These are phyloP conservation scores for Scaptomyza flava DNA, from an alignment of 2,888 invertebrate genomes.

Conservation along the genomic window DNA sequence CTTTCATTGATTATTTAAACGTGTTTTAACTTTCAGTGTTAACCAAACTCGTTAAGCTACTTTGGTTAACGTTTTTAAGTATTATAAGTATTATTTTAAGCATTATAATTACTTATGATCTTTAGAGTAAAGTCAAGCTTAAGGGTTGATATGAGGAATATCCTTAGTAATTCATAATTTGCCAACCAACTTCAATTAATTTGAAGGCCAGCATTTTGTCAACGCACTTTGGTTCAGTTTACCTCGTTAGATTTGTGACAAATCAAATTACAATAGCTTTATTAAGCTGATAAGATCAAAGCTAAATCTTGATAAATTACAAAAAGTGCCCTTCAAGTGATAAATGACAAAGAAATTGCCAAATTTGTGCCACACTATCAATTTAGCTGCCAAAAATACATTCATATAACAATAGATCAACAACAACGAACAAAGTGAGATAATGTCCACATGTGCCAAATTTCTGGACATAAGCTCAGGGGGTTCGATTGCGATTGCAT, in stretches of 20 bases:
- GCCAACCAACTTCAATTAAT: neutral
- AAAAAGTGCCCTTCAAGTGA: constrained; percentile 67
- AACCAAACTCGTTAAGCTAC: neutral
- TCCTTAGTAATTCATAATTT: neutral
- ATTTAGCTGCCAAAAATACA: constrained; percentile 21
- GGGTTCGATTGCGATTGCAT: neutral
- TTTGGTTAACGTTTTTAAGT: no score
- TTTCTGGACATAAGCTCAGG: neutral
- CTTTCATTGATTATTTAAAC: neutral
- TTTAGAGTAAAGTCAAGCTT: no score
- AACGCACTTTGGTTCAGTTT: constrained; percentile 1
- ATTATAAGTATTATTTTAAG: no score
- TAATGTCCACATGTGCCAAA: constrained; percentile 1
- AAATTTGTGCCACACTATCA: constrained; percentile 61
- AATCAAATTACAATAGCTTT: constrained; percentile 47
- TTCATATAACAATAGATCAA: constrained; percentile 24
- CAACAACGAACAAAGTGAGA: neutral
- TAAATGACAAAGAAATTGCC: constrained; percentile 74
- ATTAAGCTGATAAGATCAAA: constrained; percentile 43
- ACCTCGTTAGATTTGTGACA: constrained; percentile 8
- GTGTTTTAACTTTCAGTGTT: neutral
- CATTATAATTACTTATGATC: no score
- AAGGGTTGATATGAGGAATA: no score
- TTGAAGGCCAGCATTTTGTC: constrained; percentile 19
- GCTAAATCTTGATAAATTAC: constrained; percentile 79